phyloP scores from a whole-genome alignment of 2,888 invertebrate genomes.

The Lithophane ornitopus region DNA sequence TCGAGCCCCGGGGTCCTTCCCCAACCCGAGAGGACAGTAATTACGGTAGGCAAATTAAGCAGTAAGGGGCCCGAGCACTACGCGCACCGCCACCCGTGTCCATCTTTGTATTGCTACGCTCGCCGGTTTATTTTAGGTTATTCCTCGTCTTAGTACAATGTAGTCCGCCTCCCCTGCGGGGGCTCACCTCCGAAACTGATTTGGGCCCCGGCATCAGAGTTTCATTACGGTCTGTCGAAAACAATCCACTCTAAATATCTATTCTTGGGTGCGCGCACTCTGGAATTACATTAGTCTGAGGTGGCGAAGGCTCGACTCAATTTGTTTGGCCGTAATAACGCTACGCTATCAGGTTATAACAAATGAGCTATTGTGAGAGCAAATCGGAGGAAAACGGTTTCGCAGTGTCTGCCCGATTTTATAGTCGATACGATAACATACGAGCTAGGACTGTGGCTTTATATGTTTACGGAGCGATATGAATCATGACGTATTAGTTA shows the following conservation, averaged over 20 bases:
- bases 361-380: constrained; percentile 90
- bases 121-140: constrained; percentile 89
- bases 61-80: constrained; percentile 84
- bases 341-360: constrained; percentile 90
- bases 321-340: constrained; percentile 90
- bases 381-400: constrained; percentile 87
- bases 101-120: constrained; percentile 85
- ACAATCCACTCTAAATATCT: constrained; percentile 91
- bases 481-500: constrained; percentile 59
- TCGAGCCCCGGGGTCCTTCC: constrained; percentile 87
- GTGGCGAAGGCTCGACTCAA: constrained; percentile 91
- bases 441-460: constrained; percentile 48
- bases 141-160: constrained; percentile 90
- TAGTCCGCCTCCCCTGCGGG: constrained; percentile 89
- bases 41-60: constrained; percentile 92
- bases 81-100: constrained; percentile 80
- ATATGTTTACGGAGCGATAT: constrained; percentile 57
- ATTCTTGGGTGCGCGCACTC: constrained; percentile 90
- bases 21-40: constrained; percentile 90
- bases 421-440: constrained; percentile 73
- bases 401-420: constrained; percentile 85
- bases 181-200: constrained; percentile 89
- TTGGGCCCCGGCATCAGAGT: constrained; percentile 89
- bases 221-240: constrained; percentile 91
- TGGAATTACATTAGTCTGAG: constrained; percentile 91